phyloP scores from a whole-genome alignment of 2,797 vertebrate species.

The Phylloscopus collybita region DNA sequence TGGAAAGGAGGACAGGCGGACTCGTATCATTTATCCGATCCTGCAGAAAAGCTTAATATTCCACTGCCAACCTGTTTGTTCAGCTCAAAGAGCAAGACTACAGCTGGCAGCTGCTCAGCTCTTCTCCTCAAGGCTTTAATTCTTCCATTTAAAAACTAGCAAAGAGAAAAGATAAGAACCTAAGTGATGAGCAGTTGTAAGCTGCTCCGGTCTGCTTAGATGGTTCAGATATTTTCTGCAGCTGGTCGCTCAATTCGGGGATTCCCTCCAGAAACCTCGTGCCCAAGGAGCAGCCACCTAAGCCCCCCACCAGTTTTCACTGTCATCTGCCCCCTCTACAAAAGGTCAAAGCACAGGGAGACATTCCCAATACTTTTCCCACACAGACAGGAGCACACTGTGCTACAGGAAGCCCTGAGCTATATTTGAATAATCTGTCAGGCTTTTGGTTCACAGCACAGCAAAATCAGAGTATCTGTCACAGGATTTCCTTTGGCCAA shows the following conservation, averaged over 20 bases:
- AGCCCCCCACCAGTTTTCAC: background rate
- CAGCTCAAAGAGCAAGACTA: background rate
- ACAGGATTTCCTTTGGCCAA: background rate
- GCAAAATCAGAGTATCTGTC: background rate
- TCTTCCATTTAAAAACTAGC: background rate
- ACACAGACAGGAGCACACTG: background rate
- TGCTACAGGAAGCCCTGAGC: background rate
- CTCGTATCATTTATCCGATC: background rate
- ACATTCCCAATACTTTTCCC: background rate
- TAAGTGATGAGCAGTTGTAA: background rate
- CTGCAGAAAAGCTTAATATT: background rate
- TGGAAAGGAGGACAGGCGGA: background rate
- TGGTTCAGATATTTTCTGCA: background rate
- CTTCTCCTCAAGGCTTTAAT: background rate
- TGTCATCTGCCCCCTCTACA: background rate
- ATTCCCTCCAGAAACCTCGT: background rate
- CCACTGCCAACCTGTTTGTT: background rate
- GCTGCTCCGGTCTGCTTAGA: background rate
- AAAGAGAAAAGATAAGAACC: background rate
- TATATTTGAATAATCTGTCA: background rate
- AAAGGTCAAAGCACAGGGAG: background rate
- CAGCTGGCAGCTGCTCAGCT: background rate
- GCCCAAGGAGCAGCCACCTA: background rate
- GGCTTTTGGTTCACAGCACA: background rate
- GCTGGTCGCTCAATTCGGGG: accelerated